These are phyloP conservation scores for Chlorodrepanis virens DNA, from an alignment of 2,113 vertebrate genomes.

Conservation along the genomic window DNA sequence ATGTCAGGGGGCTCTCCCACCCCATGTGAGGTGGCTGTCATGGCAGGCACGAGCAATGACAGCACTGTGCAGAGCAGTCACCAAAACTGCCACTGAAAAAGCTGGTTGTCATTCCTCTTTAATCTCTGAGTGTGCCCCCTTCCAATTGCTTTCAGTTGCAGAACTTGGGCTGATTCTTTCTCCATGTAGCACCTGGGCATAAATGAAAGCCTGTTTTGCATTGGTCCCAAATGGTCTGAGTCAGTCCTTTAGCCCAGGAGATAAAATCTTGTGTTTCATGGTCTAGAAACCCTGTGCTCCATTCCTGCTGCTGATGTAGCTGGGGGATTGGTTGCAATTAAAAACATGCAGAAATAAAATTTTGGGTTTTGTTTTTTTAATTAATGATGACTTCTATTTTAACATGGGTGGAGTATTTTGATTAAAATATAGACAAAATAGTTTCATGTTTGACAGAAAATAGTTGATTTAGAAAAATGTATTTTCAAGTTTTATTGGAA, in stretches of 20 bases:
- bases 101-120: neutral
- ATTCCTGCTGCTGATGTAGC: neutral
- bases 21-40: fast-evolving
- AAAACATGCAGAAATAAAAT: neutral
- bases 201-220: neutral
- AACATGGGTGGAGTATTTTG: neutral
- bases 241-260: neutral
- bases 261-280: neutral
- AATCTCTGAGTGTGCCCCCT: neutral
- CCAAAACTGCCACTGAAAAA: neutral
- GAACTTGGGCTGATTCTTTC: neutral
- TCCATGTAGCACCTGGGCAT: neutral
- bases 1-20: neutral
- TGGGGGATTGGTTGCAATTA: neutral
- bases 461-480: neutral
- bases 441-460: neutral
- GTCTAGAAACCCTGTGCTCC: neutral
- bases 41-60: neutral
- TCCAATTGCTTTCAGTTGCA: neutral
- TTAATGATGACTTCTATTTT: neutral
- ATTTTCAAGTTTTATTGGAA: neutral
- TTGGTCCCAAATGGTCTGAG: neutral
- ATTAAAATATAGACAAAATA: neutral
- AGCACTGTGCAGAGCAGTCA: neutral
- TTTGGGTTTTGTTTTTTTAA: neutral